Evolutionary conservation across 1,140 invertebrate genomes (phyloP).

Genomic region (Zaprionus gabonicus): DNA sequence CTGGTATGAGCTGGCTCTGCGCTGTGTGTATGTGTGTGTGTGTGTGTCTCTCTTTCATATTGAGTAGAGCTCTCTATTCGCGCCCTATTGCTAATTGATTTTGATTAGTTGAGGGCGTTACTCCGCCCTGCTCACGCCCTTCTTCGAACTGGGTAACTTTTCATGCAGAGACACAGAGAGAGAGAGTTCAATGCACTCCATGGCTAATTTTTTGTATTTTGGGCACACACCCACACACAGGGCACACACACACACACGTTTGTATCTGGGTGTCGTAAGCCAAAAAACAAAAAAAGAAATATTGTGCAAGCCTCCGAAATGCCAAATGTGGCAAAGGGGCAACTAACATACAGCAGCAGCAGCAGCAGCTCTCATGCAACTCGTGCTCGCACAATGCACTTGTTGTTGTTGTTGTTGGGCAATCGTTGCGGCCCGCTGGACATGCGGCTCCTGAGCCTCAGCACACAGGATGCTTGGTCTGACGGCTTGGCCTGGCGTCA

Average conservation of each 20-base stretch:
- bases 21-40: neutral
- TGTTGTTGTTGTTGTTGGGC: constrained; percentile 24
- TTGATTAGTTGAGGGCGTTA: constrained; percentile 74
- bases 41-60: neutral
- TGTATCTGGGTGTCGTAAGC: constrained; percentile 16
- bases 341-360: neutral
- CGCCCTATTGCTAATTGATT: constrained; percentile 72
- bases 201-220: constrained; percentile 19
- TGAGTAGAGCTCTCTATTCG: constrained; percentile 46
- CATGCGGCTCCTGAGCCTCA: constrained; percentile 1
- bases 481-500: constrained; percentile 5
- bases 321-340: constrained; percentile 21
- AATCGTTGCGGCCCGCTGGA: constrained; percentile 21
- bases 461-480: constrained; percentile 7
- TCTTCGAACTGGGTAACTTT: constrained; percentile 23
- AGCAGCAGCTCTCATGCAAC: constrained; percentile 22
- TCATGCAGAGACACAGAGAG: constrained; percentile 17
- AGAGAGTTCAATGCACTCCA: constrained; percentile 51
- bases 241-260: constrained; percentile 5
- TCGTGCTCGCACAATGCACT: constrained; percentile 14
- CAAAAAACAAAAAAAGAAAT: constrained; percentile 23
- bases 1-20: neutral
- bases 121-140: neutral
- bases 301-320: constrained; percentile 9
- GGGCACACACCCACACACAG: constrained; percentile 18